These are phyloP conservation scores for Luscinia luscinia DNA, from an alignment of 2,797 vertebrate species.

Conservation along the genomic window DNA sequence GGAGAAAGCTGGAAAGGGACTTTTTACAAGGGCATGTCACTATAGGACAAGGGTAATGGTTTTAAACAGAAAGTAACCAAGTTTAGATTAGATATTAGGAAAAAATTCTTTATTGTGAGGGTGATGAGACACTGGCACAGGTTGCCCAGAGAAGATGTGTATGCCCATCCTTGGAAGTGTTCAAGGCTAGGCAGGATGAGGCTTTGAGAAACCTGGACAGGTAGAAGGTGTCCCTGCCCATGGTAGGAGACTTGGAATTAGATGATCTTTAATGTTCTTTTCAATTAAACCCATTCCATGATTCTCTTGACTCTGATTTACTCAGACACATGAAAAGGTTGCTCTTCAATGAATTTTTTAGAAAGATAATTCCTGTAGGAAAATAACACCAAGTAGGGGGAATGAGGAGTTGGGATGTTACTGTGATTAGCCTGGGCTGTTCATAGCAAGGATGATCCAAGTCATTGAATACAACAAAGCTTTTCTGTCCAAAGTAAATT, in stretches of 20 bases:
- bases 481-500: background rate
- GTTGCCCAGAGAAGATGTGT: background rate
- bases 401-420: background rate
- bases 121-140: background rate
- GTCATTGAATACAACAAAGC: background rate
- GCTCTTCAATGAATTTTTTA: background rate
- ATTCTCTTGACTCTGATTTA: background rate
- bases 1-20: background rate
- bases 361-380: background rate
- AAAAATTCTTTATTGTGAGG: background rate
- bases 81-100: background rate
- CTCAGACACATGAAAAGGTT: background rate
- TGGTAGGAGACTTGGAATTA: background rate
- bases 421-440: background rate
- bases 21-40: background rate
- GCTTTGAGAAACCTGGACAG: background rate
- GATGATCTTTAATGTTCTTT: background rate
- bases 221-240: background rate
- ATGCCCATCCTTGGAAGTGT: too few species aligned
- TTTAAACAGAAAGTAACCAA: background rate
- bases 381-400: accelerated
- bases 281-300: background rate
- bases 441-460: background rate
- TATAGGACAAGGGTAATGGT: too few species aligned
- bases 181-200: background rate